phyloP scores from a whole-genome alignment of 2,797 vertebrate genomes.

The Phylloscopus collybita region DNA sequence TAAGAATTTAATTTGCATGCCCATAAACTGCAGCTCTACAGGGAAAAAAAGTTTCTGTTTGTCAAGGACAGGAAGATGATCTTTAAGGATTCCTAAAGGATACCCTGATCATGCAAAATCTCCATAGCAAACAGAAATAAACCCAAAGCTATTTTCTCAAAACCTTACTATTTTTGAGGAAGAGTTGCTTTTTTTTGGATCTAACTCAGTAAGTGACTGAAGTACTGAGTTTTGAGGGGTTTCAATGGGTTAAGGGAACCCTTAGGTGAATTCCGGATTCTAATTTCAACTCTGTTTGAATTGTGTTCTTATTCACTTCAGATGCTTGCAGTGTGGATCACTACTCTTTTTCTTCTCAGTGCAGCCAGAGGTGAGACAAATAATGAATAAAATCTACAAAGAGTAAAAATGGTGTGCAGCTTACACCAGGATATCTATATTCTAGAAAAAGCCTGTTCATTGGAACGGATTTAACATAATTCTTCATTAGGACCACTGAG shows the following conservation, averaged over 20 bases:
- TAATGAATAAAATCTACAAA: not conserved
- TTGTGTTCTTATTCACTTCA: conserved; percentile 6
- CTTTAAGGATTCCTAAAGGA: not conserved
- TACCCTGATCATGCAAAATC: not conserved
- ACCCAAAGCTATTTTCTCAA: not conserved
- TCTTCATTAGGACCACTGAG: not conserved
- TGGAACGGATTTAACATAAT: not conserved
- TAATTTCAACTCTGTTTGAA: not conserved
- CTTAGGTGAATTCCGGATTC: not conserved
- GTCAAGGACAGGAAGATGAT: not conserved
- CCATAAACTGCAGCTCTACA: not conserved
- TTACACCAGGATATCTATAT: not conserved
- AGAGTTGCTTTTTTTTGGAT: not conserved
- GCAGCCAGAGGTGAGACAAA: conserved; percentile 35
- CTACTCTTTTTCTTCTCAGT: conserved; percentile 22
- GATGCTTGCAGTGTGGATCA: conserved; percentile 51
- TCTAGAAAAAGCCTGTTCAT: not conserved
- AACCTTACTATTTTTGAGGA: not conserved
- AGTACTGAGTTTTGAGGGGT: not conserved
- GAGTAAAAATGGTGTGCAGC: not conserved
- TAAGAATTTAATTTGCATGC: not conserved
- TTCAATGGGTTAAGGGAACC: not conserved
- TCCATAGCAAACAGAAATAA: not conserved
- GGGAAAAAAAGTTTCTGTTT: not conserved
- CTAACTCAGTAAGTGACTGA: not conserved